phyloP scores from a whole-genome alignment of 1,140 invertebrate genomes.

The Oryctes rhinoceros region DNA sequence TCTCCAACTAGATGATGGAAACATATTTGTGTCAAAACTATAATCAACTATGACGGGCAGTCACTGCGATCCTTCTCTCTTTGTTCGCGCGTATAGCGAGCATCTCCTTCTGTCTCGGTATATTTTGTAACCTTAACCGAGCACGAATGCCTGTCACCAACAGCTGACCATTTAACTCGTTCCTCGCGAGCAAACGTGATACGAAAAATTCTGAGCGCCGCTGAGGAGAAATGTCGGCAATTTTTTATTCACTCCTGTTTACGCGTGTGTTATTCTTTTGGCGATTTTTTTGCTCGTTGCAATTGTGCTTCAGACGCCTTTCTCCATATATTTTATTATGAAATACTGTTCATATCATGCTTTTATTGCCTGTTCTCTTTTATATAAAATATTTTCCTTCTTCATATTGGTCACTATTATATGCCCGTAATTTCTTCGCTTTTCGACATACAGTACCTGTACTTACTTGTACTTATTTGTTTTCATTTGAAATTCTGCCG shows the following conservation, averaged over 20 bases:
- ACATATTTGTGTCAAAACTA: constrained; percentile 37
- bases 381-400: constrained; percentile 10
- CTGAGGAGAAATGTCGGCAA: constrained; percentile 48
- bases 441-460: not conserved
- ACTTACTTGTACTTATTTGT: too few relatives aligned
- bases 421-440: not conserved
- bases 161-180: constrained; percentile 51
- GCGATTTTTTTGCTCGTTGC: constrained; percentile 38
- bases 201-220: constrained; percentile 47
- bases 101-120: constrained; percentile 26
- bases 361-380: constrained; percentile 21
- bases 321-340: constrained; percentile 39
- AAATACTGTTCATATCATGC: constrained; percentile 33
- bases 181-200: constrained; percentile 49
- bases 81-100: not conserved
- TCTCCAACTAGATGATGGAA: constrained; percentile 4
- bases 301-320: constrained; percentile 38
- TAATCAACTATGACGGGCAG: not conserved
- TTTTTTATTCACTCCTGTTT: constrained; percentile 51
- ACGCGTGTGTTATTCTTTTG: constrained; percentile 47
- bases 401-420: not conserved
- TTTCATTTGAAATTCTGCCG: too few relatives aligned
- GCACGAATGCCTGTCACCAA: constrained; percentile 49
- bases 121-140: constrained; percentile 48
- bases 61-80: not conserved